phyloP scores from a whole-genome alignment of 2,113 vertebrate genomes.

The Zootoca vivipara region DNA sequence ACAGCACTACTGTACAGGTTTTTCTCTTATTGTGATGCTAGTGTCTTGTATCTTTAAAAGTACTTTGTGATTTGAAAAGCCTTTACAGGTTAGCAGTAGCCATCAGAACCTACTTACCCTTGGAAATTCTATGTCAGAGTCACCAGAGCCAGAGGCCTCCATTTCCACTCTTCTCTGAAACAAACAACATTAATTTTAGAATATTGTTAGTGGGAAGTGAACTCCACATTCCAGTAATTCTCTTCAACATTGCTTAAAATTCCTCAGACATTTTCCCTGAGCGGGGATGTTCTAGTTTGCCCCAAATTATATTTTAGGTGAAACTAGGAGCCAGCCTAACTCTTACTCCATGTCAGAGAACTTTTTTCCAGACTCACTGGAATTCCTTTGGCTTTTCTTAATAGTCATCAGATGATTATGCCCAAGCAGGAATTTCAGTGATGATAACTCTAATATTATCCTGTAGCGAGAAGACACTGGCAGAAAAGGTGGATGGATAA shows the following conservation, averaged over 20 bases:
- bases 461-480: too few species aligned
- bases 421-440: too few species aligned
- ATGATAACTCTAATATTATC: too few species aligned
- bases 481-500: too few species aligned
- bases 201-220: neutral
- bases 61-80: neutral
- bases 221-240: neutral
- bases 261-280: neutral
- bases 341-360: neutral
- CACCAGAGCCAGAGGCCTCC: conserved; percentile 80
- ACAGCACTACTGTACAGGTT: too few species aligned
- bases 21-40: too few species aligned
- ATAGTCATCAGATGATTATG: neutral
- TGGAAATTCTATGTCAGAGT: conserved; percentile 56
- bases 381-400: neutral
- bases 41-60: neutral
- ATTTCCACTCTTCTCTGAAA: conserved; percentile 77
- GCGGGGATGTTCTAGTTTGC: neutral
- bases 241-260: neutral
- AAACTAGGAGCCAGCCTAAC: neutral
- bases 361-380: neutral
- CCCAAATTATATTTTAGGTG: neutral
- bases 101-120: conserved; percentile 63
- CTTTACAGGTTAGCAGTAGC: neutral
- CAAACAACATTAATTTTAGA: conserved; percentile 30